Conservation (phyloP, 2,888 invertebrate species). For the Drosophila neoperkinsi region DNA sequence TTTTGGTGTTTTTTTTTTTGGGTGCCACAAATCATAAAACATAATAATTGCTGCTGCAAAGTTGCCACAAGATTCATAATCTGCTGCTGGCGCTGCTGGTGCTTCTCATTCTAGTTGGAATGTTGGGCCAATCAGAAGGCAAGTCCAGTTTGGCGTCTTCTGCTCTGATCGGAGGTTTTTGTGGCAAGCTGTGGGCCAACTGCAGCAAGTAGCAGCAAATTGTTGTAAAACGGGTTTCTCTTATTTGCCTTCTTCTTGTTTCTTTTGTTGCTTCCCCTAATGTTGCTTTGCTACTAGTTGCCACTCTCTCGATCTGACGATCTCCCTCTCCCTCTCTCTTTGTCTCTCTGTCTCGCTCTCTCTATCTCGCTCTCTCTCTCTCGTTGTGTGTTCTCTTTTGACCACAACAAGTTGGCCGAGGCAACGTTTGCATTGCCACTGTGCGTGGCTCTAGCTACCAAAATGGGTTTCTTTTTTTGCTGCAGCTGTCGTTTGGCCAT, state of each 20-base stretch:
- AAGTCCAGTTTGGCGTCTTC: slow-evolving; percentile 68
- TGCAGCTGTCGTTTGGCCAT: slow-evolving; percentile 55
- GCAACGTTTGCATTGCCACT: slow-evolving; percentile 44
- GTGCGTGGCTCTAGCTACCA: slow-evolving; percentile 48
- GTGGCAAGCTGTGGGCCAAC: slow-evolving; percentile 49
- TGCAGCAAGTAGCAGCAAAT: slow-evolving; percentile 67
- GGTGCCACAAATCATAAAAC: slow-evolving; percentile 45
- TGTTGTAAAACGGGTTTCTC: slow-evolving; percentile 78
- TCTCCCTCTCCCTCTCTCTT: slow-evolving; percentile 2
- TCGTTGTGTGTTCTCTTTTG: slow-evolving; percentile 22
- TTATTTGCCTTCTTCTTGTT: slow-evolving; percentile 59
- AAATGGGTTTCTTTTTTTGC: slow-evolving; percentile 48
- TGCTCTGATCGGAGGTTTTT: slow-evolving; percentile 28
- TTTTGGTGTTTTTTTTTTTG: slow-evolving; percentile 15
- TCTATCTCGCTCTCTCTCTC: slow-evolving; percentile 9
- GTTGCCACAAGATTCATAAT: slow-evolving; percentile 34
- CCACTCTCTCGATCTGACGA: slow-evolving; percentile 13
- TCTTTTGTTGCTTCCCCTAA: slow-evolving; percentile 54
- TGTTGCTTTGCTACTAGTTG: slow-evolving; percentile 57
- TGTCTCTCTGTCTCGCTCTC: slow-evolving; percentile 13
- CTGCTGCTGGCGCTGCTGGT: slow-evolving; percentile 8
- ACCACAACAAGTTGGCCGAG: slow-evolving; percentile 50
- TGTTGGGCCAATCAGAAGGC: slow-evolving; percentile 64
- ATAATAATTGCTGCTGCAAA: slow-evolving; percentile 47
- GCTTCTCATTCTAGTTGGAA: slow-evolving; percentile 65